phyloP scores from a whole-genome alignment of 2,113 vertebrate genomes.

The Amphiprion ocellaris region DNA sequence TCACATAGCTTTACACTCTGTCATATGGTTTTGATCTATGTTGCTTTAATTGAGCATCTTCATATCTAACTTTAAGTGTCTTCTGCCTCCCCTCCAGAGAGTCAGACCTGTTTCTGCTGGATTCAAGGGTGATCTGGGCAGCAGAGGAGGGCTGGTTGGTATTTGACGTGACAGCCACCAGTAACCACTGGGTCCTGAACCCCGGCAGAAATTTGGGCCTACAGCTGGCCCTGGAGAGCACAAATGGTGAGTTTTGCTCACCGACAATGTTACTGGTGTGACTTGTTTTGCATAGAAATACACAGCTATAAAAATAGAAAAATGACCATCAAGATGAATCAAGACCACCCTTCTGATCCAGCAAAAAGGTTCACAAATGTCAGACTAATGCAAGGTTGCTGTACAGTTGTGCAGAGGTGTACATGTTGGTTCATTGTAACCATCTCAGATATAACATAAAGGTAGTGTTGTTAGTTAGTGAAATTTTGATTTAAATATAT shows the following conservation, averaged over 20 bases:
- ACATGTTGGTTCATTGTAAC: too few species aligned
- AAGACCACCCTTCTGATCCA: too few species aligned
- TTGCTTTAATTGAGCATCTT: slow-evolving; percentile 21
- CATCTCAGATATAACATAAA: too few species aligned
- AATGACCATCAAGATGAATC: neutral
- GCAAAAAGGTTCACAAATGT: too few species aligned
- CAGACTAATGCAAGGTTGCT: too few species aligned
- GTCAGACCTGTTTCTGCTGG: slow-evolving; percentile 93
- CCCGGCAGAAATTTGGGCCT: slow-evolving; percentile 94
- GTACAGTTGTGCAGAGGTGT: too few species aligned
- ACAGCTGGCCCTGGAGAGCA: slow-evolving; percentile 92
- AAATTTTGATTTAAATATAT: too few species aligned
- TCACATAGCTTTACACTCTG: slow-evolving; percentile 32
- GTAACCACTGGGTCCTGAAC: slow-evolving; percentile 97
- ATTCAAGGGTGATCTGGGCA: slow-evolving; percentile 95
- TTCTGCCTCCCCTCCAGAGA: slow-evolving; percentile 83
- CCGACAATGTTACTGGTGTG: neutral
- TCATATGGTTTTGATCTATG: neutral
- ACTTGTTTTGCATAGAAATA: too few species aligned
- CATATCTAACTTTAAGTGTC: slow-evolving; percentile 15
- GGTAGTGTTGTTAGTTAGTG: too few species aligned
- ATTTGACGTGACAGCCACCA: slow-evolving; percentile 96
- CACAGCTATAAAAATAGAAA: neutral
- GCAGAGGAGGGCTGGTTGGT: slow-evolving; percentile 97
- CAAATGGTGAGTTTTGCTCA: slow-evolving; percentile 86